These are phyloP conservation scores for Carposina sasakii DNA, from an alignment of 1,140 invertebrate genomes.

Conservation along the genomic window DNA sequence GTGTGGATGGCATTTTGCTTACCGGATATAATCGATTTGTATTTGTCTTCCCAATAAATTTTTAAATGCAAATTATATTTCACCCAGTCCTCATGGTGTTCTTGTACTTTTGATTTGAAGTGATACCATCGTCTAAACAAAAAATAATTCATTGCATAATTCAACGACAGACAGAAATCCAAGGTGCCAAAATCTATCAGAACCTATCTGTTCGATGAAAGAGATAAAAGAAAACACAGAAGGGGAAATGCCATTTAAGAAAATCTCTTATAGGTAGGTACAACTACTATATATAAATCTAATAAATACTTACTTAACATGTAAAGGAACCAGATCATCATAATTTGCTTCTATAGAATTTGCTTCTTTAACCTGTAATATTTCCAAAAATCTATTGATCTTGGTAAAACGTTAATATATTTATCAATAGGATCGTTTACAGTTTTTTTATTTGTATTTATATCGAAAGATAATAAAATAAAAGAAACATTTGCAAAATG, in stretches of 20 bases:
- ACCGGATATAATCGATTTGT: conserved; percentile 43
- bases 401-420: too few species aligned
- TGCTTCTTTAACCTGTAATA: conserved; percentile 6
- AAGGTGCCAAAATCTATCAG: too few species aligned
- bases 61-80: conserved; percentile 49
- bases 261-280: background rate
- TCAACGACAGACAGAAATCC: too few species aligned
- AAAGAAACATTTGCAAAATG: conserved; percentile 5
- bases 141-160: too few species aligned
- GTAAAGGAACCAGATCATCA: conserved; percentile 11
- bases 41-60: conserved; percentile 46
- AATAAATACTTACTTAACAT: conserved; percentile 13
- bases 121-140: conserved; percentile 42
- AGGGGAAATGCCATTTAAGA: background rate
- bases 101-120: conserved; percentile 45
- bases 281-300: conserved; percentile 25
- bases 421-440: too few species aligned
- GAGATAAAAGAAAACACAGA: conserved; percentile 2
- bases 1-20: too few species aligned
- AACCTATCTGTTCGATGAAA: too few species aligned
- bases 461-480: too few species aligned
- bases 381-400: too few species aligned
- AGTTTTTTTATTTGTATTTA: too few species aligned
- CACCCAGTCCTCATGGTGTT: conserved; percentile 45
- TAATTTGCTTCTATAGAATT: conserved; percentile 10